A percentile compares a stretch with the other conserved stretches of the same genome.
Conservation (phyloP, 2,797 vertebrate genomes). For the Taenioides sp. region DNA sequence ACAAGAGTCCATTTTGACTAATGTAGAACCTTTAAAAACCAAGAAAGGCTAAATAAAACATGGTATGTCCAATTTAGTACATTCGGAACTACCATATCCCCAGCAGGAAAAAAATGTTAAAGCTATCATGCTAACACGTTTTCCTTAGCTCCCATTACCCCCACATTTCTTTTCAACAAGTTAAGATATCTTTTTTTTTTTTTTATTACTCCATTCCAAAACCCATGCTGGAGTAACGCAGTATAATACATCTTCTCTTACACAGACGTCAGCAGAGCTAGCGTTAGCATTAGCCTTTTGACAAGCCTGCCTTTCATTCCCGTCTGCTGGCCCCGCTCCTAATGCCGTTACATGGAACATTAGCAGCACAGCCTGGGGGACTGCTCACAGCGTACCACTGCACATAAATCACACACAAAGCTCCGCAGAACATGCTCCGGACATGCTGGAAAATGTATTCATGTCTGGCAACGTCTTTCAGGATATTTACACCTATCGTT, state of each 20-base stretch:
- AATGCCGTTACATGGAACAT: conserved; percentile 72
- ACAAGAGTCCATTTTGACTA: too few species aligned
- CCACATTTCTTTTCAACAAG: neutral
- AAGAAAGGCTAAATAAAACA: too few species aligned
- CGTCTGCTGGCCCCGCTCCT: conserved; percentile 57
- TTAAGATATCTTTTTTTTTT: neutral
- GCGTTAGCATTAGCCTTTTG: conserved; percentile 41
- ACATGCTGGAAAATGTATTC: conserved; percentile 24
- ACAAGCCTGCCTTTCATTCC: conserved; percentile 46
- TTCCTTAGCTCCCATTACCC: neutral
- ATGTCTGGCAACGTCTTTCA: conserved; percentile 3
- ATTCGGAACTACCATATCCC: too few species aligned
- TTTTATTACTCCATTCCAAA: conserved; percentile 25
- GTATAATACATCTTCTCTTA: conserved; percentile 6
- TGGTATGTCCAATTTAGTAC: too few species aligned
- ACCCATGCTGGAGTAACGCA: neutral
- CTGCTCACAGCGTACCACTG: conserved; percentile 50
- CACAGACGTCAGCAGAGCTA: conserved; percentile 18
- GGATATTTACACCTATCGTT: neutral
- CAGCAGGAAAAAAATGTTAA: neutral
- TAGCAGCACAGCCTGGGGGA: conserved; percentile 67
- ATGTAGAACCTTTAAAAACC: too few species aligned
- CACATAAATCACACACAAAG: conserved; percentile 70
- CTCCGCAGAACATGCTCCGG: conserved; percentile 47
- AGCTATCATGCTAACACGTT: neutral